Percentiles rank a stretch among this genome's conserved stretches.
Evolutionary conservation across 2,888 invertebrate species (phyloP).

Genomic region (Dorcus hopei): DNA sequence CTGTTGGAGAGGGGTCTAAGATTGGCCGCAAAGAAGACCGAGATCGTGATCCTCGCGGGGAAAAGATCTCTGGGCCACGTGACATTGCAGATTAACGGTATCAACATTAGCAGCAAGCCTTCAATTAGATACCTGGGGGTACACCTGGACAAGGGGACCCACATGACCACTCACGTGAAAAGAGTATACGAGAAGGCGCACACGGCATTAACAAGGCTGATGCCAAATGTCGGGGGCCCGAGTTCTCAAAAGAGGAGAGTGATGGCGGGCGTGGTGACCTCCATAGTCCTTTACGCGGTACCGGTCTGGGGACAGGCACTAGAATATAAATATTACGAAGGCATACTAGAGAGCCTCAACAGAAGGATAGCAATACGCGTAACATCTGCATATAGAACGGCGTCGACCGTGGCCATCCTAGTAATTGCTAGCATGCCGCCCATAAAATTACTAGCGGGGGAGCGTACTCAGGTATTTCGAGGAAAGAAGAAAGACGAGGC

Average conservation of each 20-base stretch:
- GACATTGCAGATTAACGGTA: not conserved
- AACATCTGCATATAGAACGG: no score
- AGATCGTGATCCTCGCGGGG: slow-evolving; percentile 10
- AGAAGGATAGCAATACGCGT: no score
- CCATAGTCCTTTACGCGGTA: no score
- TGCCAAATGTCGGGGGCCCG: not conserved
- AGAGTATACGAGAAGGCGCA: not conserved
- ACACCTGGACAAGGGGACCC: not conserved
- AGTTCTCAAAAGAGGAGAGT: not conserved
- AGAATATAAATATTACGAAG: no score
- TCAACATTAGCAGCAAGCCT: not conserved
- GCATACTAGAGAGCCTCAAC: no score
- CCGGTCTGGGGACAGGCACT: no score
- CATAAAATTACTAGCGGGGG: no score
- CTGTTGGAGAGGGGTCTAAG: slow-evolving; percentile 3
- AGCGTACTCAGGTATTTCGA: no score
- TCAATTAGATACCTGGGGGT: not conserved
- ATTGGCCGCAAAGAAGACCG: slow-evolving; percentile 12
- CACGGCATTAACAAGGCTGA: not conserved
- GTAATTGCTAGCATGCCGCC: no score
- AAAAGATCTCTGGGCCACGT: not conserved
- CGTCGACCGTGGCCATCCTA: no score
- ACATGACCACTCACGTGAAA: not conserved
- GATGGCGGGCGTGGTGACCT: no score
- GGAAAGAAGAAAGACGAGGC: no score